Evolutionary conservation across 2,797 vertebrate species (phyloP).

Genomic region (Toxotes lorentzi): DNA sequence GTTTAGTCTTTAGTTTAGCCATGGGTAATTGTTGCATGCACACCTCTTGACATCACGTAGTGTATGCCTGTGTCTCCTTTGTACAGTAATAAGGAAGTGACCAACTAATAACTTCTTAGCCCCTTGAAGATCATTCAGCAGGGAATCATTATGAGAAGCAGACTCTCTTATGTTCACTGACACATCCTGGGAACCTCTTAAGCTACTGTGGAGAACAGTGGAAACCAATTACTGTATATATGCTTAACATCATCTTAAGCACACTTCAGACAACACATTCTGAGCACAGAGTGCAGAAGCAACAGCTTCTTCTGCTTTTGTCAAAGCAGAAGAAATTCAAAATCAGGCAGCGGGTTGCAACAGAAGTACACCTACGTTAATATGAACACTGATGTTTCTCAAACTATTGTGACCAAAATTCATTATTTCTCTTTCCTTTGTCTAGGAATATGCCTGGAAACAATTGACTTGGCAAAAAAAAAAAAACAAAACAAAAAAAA

Average conservation of each 20-base stretch:
- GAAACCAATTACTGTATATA: conserved; percentile 52
- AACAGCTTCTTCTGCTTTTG: conserved; percentile 12
- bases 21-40: background rate
- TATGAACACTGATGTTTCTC: background rate
- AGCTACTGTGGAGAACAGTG: conserved; percentile 38
- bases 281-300: conserved; percentile 32
- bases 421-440: conserved; percentile 2
- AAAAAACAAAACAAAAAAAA: background rate
- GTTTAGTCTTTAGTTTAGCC: background rate
- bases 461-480: conserved; percentile 8
- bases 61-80: conserved; percentile 4
- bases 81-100: conserved; percentile 20
- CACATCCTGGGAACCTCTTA: conserved; percentile 15
- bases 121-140: conserved; percentile 46
- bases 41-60: background rate
- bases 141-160: conserved; percentile 35
- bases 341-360: conserved; percentile 2
- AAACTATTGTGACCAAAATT: background rate
- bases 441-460: conserved; percentile 2
- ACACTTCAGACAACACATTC: background rate
- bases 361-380: background rate
- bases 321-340: conserved; percentile 13
- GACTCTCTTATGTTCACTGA: conserved; percentile 27
- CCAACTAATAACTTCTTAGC: conserved; percentile 25
- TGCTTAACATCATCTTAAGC: conserved; percentile 41